Conservation (phyloP, 1,140 invertebrate species). For the Teleogryllus occipitalis region DNA sequence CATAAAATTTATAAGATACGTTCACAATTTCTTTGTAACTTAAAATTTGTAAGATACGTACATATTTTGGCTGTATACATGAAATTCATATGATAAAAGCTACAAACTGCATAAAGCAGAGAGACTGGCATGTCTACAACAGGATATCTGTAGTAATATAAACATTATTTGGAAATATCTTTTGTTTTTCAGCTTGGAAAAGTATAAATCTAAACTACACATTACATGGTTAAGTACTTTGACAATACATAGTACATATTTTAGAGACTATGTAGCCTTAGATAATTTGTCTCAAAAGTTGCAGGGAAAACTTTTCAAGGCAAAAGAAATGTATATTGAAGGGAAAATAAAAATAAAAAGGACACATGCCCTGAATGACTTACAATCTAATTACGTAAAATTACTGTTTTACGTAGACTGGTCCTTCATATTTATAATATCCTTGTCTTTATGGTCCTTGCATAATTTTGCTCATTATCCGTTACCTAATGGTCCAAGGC, state of each 20-base stretch:
- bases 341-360: background rate
- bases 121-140: background rate
- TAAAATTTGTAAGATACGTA: background rate
- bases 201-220: conserved; percentile 18
- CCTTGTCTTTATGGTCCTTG: conserved; percentile 20
- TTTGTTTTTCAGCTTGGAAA: conserved; percentile 13
- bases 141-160: conserved; percentile 2
- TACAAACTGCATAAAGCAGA: conserved; percentile 4
- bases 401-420: conserved; percentile 11
- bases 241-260: background rate
- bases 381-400: conserved; percentile 11
- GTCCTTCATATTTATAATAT: conserved; percentile 15
- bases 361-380: background rate
- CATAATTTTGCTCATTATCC: background rate
- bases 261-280: background rate
- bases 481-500: background rate
- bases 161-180: conserved; percentile 7
- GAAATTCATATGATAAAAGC: conserved; percentile 1
- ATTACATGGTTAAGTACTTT: conserved; percentile 1
- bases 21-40: background rate
- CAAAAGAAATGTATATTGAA: background rate
- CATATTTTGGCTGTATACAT: background rate
- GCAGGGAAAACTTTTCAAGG: background rate
- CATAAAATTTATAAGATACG: no score
- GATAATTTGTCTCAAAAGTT: background rate